Base-by-base conservation (phyloP, 2,797 vertebrate genomes). In the Poeciliopsis turneri region DNA sequence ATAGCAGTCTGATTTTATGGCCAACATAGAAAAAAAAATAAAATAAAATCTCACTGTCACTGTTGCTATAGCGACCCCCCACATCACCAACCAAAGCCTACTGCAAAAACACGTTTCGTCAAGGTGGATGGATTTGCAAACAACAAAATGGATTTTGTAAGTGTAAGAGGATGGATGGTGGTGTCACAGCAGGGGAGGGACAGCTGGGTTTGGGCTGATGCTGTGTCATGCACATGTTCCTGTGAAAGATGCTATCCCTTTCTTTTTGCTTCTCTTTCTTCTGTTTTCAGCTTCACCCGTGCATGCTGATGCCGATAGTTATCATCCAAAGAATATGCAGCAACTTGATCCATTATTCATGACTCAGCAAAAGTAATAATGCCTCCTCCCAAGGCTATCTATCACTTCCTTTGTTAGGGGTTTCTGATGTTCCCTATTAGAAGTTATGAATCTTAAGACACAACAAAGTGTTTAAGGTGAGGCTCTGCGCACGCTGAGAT, bases 321-420 rank as follows among this genome's bases (percentile, higher is more conserved):
- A 92, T 90, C 81, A 74, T 69, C 81, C 78, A 36, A 84, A 78
- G 87, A 91, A 91, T 90, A 91, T 87, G 78, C 80, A 84, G 87
- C 86, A 87, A 86, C 82, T 73, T 59, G 72, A 88, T 93, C 76
- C 87, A 92, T 93, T 90, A 93, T 93, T 92, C 86, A 94, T 90
- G 89, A 93, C 81, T 92, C 89, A 92, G 90, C 89, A 91, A 79
- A 91, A 92, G 86, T 82, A 90, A 88, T 90, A 88, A 92, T 66
- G 80, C 72, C 71, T 80, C 55, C 81, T 84, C 84, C 64, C 41
- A 10, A 55, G 79, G 82, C 46, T 66, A 84, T 70, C 77, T 82
- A 82, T 78, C 77, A 51, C 25, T 76, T 85, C 79, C 36, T 81
- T 76, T 84, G 74, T 83, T 87, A 66, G 77, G 51, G 71, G 39